Evolutionary conservation across 1,140 invertebrate species (phyloP), one percentile per base, ranked within the genome.

Genomic region (Drosophila pectinifera): DNA sequence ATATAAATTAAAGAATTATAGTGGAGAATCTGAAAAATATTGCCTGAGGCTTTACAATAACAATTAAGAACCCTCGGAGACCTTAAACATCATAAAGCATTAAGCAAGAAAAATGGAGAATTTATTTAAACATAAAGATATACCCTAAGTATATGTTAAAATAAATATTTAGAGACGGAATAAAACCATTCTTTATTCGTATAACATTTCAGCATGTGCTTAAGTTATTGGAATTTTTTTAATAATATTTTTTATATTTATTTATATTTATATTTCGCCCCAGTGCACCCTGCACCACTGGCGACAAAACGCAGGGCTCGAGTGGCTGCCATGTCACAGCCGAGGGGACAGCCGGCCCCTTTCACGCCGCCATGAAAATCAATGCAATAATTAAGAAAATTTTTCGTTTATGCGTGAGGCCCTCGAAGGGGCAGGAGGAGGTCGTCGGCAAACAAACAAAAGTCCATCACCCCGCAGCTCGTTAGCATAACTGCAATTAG

Each of bases 311-410:
- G 69, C 82, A 72, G 75, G 62, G 53, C 72, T 82, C 49, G 78
- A 85, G 81, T 81, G 82, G 61, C 41, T 56, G 81, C 38, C 55
- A 48, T 64, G 64, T 68, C 64, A 64, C 58, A 49, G 63, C 28
- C 59, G 46, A 62, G 31, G 57, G 63, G 16, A 34, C 36, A 13
- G 34, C 53, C 55, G 11, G 31, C 59, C 64, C 77, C 77, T 64
- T 69, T 74, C 36, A 28, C 8, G 36, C 64, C 74, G 70, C 83
- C 59, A 67, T 83, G 62, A 69, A 77, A 88, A 86, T 86, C 83
- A 86, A 89, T 86, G 84, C 83, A 88, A 89, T 86, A 86, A 86
- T 86, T 86, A 86, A 86, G 83, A 62, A 82, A 84, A 78, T 31
- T 82, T 69, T 61, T 67, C 22, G 34, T 55, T 75, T 86, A 75